A percentile compares a stretch with the other conserved stretches of the same genome.
phyloP scores from a whole-genome alignment of 2,888 invertebrate species.

The Criorhina ranunculi region DNA sequence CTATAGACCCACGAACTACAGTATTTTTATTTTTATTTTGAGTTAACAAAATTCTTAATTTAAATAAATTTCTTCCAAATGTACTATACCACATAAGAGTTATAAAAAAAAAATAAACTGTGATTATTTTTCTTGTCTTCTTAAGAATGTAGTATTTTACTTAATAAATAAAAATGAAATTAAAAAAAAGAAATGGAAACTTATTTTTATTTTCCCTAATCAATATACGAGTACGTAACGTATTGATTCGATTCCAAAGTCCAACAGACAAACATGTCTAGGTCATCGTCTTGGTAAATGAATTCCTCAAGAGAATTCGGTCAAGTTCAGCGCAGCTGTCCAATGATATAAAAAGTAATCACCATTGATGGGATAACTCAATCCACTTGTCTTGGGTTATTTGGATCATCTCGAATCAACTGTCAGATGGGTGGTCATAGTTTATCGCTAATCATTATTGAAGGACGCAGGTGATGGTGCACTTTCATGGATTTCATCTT shows the following conservation, averaged over 20 bases:
- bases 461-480: slow-evolving; percentile 64
- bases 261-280: slow-evolving; percentile 8
- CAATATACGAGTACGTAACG: too few species aligned
- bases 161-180: slow-evolving; percentile 46
- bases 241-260: slow-evolving; percentile 49
- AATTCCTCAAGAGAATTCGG: slow-evolving; percentile 44
- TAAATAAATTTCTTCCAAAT: background rate
- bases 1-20: too few species aligned
- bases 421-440: slow-evolving; percentile 34
- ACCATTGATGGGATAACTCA: slow-evolving; percentile 64
- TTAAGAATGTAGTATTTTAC: slow-evolving; percentile 47
- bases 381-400: slow-evolving; percentile 61
- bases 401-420: slow-evolving; percentile 65
- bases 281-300: slow-evolving; percentile 44
- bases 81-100: slow-evolving; percentile 35
- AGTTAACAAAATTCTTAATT: too few species aligned
- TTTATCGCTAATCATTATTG: slow-evolving; percentile 42
- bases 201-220: slow-evolving; percentile 19
- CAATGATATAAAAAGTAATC: slow-evolving; percentile 64
- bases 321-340: slow-evolving; percentile 69
- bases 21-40: too few species aligned
- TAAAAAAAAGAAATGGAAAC: background rate
- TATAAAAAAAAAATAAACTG: slow-evolving; percentile 55
- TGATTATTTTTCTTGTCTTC: slow-evolving; percentile 63
- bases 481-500: slow-evolving; percentile 40